These are phyloP conservation scores for Chloroceryle aenea DNA, from an alignment of 2,113 vertebrate species.

Conservation along the genomic window DNA sequence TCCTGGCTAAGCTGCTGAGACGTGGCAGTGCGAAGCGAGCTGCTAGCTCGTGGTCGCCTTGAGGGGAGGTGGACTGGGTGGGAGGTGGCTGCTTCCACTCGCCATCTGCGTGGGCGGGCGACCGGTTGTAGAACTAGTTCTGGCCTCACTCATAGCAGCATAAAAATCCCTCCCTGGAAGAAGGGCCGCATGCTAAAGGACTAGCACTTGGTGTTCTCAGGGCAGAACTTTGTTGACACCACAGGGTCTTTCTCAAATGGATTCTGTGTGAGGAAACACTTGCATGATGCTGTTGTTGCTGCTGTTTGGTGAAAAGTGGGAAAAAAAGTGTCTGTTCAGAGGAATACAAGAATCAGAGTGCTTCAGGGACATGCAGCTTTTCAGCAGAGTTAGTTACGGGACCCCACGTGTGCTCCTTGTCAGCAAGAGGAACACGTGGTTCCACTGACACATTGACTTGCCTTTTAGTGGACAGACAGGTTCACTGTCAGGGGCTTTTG, in stretches of 20 bases:
- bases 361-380: neutral
- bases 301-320: neutral
- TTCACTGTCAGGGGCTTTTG: rapidly evolving
- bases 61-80: neutral
- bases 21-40: neutral
- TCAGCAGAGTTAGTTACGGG: neutral
- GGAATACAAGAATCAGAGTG: neutral
- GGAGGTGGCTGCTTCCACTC: neutral
- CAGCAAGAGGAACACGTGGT: neutral
- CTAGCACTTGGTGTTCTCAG: neutral
- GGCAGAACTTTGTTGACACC: neutral
- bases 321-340: neutral
- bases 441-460: neutral
- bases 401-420: neutral
- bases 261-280: neutral
- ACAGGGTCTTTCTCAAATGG: neutral
- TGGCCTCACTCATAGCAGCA: rapidly evolving
- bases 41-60: neutral
- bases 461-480: neutral
- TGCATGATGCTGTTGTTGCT: neutral
- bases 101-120: too few species aligned
- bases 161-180: neutral
- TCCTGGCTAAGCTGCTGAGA: neutral
- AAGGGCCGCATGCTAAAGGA: neutral
- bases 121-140: neutral